Conservation (phyloP, 1,140 invertebrate genomes). For the Lasaia peninsularis region DNA sequence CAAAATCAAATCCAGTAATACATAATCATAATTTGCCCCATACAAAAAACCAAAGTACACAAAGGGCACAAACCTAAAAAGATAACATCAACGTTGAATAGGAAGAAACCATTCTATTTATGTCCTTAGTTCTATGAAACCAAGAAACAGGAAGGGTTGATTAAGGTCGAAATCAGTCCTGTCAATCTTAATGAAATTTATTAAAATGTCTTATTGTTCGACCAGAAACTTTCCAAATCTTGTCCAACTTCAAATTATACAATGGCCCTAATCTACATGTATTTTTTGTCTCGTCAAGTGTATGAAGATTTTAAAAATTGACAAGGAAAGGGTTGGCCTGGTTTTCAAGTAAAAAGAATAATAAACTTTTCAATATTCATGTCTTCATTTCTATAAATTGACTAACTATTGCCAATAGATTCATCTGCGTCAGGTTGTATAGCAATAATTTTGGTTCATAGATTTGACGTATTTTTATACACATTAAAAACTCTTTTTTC, state of each 20-base stretch:
- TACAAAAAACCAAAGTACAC: not conserved
- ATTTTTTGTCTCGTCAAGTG: slow-evolving; percentile 58
- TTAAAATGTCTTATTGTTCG: slow-evolving; percentile 72
- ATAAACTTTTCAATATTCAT: slow-evolving; percentile 52
- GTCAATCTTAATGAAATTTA: slow-evolving; percentile 75
- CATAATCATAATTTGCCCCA: too few species aligned
- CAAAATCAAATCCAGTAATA: too few species aligned
- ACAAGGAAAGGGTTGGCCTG: slow-evolving; percentile 64
- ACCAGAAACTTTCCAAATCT: slow-evolving; percentile 57
- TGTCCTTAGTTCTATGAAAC: slow-evolving; percentile 25
- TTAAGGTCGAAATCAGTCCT: slow-evolving; percentile 53
- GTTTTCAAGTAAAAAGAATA: slow-evolving; percentile 58
- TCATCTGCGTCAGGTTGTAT: too few species aligned
- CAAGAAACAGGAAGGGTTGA: slow-evolving; percentile 44
- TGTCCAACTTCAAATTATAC: slow-evolving; percentile 53
- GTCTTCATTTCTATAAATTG: slow-evolving; percentile 11
- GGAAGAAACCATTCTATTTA: slow-evolving; percentile 9
- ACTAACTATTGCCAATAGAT: not conserved
- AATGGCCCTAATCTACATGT: slow-evolving; percentile 59
- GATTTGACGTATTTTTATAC: too few species aligned
- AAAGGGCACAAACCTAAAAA: slow-evolving; percentile 10
- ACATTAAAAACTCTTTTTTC: too few species aligned
- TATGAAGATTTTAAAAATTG: slow-evolving; percentile 49
- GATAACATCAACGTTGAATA: slow-evolving; percentile 13
- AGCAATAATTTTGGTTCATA: too few species aligned